phyloP scores from a whole-genome alignment of 1,140 invertebrate genomes.

The Belonocnema kinseyi region DNA sequence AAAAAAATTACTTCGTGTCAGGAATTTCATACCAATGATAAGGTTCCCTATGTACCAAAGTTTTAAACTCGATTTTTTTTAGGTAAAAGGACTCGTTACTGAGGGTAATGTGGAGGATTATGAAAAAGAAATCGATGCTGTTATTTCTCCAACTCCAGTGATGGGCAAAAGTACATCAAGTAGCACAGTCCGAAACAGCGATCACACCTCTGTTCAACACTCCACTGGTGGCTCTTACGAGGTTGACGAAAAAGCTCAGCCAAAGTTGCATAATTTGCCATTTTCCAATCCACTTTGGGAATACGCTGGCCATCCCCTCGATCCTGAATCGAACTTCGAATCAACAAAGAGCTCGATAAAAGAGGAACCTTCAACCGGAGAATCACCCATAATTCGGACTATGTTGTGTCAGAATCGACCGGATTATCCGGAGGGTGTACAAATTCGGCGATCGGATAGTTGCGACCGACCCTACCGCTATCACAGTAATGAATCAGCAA shows the following conservation, averaged over 20 bases:
- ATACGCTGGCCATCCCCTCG: too few relatives aligned
- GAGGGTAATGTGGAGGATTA: not conserved
- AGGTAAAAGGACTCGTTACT: constrained; percentile 20
- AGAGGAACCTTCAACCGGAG: too few relatives aligned
- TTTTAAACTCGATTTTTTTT: not conserved
- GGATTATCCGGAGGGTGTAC: not conserved
- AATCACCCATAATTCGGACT: not conserved
- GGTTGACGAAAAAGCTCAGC: too few relatives aligned
- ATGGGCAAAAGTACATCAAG: not conserved
- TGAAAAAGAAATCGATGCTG: not conserved
- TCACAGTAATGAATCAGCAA: not conserved
- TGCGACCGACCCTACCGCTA: not conserved
- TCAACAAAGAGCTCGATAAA: too few relatives aligned
- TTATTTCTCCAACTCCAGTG: not conserved
- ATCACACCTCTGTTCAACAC: too few relatives aligned
- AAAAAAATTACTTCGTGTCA: too few relatives aligned
- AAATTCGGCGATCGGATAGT: not conserved
- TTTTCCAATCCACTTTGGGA: too few relatives aligned
- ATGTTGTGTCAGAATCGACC: not conserved
- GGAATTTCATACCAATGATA: too few relatives aligned
- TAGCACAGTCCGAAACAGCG: too few relatives aligned
- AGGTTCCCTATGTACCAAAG: not conserved
- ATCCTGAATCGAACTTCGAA: too few relatives aligned
- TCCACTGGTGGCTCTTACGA: too few relatives aligned
- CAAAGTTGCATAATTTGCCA: too few relatives aligned